phyloP scores from a whole-genome alignment of 2,113 vertebrate genomes.

The Fregetta grallaria region DNA sequence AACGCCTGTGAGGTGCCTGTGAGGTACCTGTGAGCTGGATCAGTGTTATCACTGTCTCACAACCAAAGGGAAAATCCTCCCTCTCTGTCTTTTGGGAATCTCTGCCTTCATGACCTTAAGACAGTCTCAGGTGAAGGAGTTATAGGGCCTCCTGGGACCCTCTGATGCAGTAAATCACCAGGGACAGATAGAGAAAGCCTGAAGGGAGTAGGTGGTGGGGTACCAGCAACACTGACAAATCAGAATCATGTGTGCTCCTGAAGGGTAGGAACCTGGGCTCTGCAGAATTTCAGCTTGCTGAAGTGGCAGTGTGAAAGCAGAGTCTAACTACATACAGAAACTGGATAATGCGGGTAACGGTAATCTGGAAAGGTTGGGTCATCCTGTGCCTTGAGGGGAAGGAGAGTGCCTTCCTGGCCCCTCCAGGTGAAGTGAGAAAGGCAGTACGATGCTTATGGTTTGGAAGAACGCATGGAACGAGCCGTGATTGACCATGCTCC shows the following conservation, averaged over 20 bases:
- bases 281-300: not conserved
- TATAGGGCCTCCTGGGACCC: not conserved
- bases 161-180: not conserved
- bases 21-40: not conserved
- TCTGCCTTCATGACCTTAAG: not conserved
- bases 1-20: fast-evolving
- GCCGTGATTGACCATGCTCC: not conserved
- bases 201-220: not conserved
- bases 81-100: not conserved
- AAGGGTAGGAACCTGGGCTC: not conserved
- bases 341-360: not conserved
- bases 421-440: not conserved
- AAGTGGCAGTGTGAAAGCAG: not conserved
- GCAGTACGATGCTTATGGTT: not conserved
- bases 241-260: not conserved
- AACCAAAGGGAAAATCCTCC: not conserved
- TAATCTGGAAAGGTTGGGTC: not conserved
- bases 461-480: not conserved
- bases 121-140: not conserved
- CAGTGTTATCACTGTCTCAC: not conserved
- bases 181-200: not conserved
- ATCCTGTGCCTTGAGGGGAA: not conserved
- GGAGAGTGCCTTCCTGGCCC: not conserved
- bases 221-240: not conserved
- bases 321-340: not conserved